Evolutionary conservation across 2,113 vertebrate genomes (phyloP).

Genomic region (Laterallus jamaicensis): DNA sequence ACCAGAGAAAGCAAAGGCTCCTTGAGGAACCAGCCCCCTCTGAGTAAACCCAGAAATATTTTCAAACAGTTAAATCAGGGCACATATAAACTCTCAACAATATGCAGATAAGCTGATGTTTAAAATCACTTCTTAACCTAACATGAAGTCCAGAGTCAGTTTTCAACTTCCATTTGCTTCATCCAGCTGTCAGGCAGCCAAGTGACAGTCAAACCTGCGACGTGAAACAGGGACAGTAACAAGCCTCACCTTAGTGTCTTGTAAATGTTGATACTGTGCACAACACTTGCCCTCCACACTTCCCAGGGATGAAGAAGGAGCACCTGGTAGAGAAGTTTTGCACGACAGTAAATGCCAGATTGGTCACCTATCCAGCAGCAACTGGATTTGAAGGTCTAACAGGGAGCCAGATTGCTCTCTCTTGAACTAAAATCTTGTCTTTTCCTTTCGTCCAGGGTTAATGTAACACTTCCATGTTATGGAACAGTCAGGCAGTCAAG

Average conservation of each 20-base stretch:
- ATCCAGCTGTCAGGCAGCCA: background rate
- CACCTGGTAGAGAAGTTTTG: background rate
- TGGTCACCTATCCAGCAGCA: background rate
- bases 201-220: accelerated
- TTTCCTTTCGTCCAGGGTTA: background rate
- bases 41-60: background rate
- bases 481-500: background rate
- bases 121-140: background rate
- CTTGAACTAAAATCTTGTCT: background rate
- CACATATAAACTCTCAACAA: background rate
- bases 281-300: background rate
- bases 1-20: background rate
- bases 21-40: background rate
- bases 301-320: background rate
- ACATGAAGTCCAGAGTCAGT: background rate
- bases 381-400: background rate
- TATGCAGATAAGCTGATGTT: background rate
- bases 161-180: background rate
- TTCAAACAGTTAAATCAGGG: background rate
- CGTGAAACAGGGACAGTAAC: background rate
- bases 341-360: background rate
- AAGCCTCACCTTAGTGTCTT: background rate
- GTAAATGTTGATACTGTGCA: background rate
- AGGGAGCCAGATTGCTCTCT: background rate
- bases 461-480: background rate